Base-by-base conservation (phyloP, 2,797 vertebrate species). In the Babyrousa celebensis region DNA sequence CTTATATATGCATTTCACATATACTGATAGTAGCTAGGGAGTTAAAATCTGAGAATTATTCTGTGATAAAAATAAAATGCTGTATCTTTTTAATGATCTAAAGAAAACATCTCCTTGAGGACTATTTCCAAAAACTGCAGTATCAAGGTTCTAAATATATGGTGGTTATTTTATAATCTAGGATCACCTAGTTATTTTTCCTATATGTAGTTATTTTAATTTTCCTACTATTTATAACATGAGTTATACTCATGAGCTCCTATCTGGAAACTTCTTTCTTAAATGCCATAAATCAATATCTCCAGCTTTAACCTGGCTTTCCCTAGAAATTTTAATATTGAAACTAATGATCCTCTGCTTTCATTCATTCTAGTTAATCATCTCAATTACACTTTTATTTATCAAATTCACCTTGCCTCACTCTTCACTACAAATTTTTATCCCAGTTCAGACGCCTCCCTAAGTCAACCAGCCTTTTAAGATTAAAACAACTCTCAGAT, bases 251-350 rank as follows among this genome's bases (percentile, higher is more conserved):
- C 52, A 54, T 85, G n/a, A 95, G 91, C 36, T 96, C 32, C 48
- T 29, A 70, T 27, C 12, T 77, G 77, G 1, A 86, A 75, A 5
- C 10, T 87, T 65, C 20, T 71, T 67, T 94, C 56, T 94, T 93
- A 82, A 97, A 91, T 68, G 82, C 25, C 54, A 15, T 14, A 94
- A 72, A 78, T 56, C n/a, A 85, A 12, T 32, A 65, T 70, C 15
- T n/a, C 17, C 17, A 85, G 60, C 12, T 93, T 85, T 71, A 88
- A 25, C 12, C 9, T 85, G 16, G 29, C 54, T 89, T 40, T 62
- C 36, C 60, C 14, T 58, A 40, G 40, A 56, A 17, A 63, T 58
- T 85, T 80, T 68, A 77, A 71, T 56, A 48, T 1, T 71, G 29
- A 36, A 92, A 43, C 32, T 82, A 72, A 65, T 21, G 43, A 85